Evolutionary conservation across 2,888 invertebrate genomes (phyloP).

Genomic region (Doris montereyensis): DNA sequence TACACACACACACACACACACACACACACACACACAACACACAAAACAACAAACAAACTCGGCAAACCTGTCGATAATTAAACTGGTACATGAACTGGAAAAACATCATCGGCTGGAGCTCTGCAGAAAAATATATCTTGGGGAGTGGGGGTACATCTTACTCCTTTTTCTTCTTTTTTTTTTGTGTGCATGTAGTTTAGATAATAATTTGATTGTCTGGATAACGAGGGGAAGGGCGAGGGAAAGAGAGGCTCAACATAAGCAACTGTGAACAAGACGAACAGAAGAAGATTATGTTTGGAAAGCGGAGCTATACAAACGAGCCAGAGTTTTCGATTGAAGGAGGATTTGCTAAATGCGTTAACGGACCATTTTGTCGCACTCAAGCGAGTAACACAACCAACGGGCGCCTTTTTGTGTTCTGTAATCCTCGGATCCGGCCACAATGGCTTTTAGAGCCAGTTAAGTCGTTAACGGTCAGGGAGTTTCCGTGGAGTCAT

Average conservation of each 20-base stretch:
- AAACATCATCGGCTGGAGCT: too few species aligned
- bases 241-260: neutral
- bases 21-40: too few species aligned
- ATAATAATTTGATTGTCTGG: too few species aligned
- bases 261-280: neutral
- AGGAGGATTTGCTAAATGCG: slow-evolving; percentile 50
- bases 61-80: too few species aligned
- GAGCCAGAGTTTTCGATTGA: slow-evolving; percentile 38
- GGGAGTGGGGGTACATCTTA: too few species aligned
- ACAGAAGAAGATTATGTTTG: slow-evolving; percentile 37
- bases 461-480: slow-evolving; percentile 29
- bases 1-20: too few species aligned
- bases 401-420: neutral
- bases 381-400: slow-evolving; percentile 21
- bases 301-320: slow-evolving; percentile 37
- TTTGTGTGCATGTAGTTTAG: too few species aligned
- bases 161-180: too few species aligned
- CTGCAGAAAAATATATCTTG: too few species aligned
- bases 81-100: too few species aligned
- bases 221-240: neutral
- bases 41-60: too few species aligned
- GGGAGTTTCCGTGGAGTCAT: neutral
- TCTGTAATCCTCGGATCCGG: neutral
- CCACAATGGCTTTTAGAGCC: slow-evolving; percentile 26
- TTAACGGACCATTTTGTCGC: slow-evolving; percentile 49